Conservation (phyloP, 2,888 invertebrate genomes). For the Labia minor region DNA sequence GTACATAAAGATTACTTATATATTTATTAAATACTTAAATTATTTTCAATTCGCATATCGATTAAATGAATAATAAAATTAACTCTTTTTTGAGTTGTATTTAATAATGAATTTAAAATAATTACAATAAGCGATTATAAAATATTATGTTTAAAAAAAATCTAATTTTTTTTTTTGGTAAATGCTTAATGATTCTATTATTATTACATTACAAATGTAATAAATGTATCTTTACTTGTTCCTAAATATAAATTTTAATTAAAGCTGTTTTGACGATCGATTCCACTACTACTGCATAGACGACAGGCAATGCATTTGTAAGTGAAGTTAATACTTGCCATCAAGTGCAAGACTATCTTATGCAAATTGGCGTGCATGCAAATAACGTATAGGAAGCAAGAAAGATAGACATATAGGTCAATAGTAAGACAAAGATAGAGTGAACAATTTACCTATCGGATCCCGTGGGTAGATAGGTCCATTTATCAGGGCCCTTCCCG, state of each 20-base stretch:
- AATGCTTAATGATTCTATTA: no score
- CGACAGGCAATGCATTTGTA: not conserved
- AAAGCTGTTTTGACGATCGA: not conserved
- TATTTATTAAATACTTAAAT: no score
- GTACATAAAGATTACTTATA: no score
- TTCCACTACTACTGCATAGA: not conserved
- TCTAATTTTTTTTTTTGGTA: no score
- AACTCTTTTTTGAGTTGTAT: no score
- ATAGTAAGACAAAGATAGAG: not conserved
- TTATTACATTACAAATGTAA: no score
- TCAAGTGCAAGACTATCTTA: not conserved
- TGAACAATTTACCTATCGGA: constrained; percentile 13
- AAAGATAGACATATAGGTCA: constrained; percentile 6
- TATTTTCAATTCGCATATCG: no score
- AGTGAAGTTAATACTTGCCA: not conserved
- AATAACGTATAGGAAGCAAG: not conserved
- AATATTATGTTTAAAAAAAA: no score
- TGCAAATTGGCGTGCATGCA: constrained; percentile 5
- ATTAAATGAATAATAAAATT: no score
- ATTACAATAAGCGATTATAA: no score
- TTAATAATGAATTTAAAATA: no score
- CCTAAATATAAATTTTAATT: not conserved
- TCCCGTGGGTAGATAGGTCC: not conserved
- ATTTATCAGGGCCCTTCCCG: not conserved
- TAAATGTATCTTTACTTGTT: no score